phyloP scores from a whole-genome alignment of 2,888 invertebrate species.

The Baronia brevicornis region DNA sequence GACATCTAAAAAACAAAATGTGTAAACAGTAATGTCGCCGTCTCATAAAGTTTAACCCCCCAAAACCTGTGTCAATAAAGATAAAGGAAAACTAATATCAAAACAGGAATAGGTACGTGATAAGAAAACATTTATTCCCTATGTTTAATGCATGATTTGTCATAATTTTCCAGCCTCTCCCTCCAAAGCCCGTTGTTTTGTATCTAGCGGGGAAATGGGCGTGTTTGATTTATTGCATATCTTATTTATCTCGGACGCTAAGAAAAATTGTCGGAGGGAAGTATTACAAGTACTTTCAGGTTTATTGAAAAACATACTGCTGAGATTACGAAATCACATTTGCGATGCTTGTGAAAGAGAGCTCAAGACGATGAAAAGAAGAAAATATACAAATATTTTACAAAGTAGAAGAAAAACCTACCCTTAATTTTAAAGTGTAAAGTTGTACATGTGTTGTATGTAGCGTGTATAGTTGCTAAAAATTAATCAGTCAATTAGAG shows the following conservation, averaged over 20 bases:
- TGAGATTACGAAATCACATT: slow-evolving; percentile 42
- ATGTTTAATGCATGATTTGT: slow-evolving; percentile 77
- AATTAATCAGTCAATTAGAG: too few species aligned
- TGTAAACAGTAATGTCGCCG: slow-evolving; percentile 31
- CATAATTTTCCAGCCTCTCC: slow-evolving; percentile 71
- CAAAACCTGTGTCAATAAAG: slow-evolving; percentile 74
- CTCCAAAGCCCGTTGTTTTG: slow-evolving; percentile 63
- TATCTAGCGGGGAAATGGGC: slow-evolving; percentile 63
- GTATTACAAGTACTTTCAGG: slow-evolving; percentile 43
- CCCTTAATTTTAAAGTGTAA: too few species aligned
- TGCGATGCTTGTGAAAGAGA: slow-evolving; percentile 36
- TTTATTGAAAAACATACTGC: slow-evolving; percentile 57
- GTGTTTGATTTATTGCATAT: slow-evolving; percentile 66
- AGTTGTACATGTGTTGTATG: too few species aligned
- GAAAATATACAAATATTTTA: too few species aligned
- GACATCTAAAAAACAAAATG: too few species aligned
- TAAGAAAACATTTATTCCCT: slow-evolving; percentile 76
- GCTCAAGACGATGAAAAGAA: too few species aligned
- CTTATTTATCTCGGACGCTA: slow-evolving; percentile 63
- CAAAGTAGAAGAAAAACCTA: background rate
- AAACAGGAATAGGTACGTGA: slow-evolving; percentile 75
- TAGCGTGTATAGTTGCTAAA: too few species aligned
- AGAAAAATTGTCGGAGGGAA: slow-evolving; percentile 60
- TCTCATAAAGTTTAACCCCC: slow-evolving; percentile 59
- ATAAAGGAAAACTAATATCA: slow-evolving; percentile 75